Base-by-base conservation (phyloP, 2,797 vertebrate species). In the Orientallactaga sibirica region DNA sequence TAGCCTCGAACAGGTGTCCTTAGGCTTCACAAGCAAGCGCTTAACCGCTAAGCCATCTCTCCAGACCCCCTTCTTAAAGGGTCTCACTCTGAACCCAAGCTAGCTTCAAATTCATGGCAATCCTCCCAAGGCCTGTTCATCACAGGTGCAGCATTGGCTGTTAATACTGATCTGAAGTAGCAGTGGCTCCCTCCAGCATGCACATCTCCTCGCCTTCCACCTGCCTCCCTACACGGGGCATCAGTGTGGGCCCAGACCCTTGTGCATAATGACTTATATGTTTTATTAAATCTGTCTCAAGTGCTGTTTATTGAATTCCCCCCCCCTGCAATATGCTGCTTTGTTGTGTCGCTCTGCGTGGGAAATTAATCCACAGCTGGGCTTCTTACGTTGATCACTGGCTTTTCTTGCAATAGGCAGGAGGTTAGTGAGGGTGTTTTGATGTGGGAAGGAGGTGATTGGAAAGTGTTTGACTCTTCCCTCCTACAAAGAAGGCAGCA, bases 121-220 rank as follows among this genome's bases (percentile, higher is more conserved):
- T 92, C 73, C 64, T 93, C 80, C 95, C 96, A 97, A 98, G 97
- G 96, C 98, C 97, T 97, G 97, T 98, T 98, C 98, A 98, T 98
- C 98, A 98, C 95, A 97, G 97, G 97, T 97, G 96, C 96, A 91
- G 95, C 97, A 96, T 92, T 97, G 91, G 95, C 98, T 98, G 99
- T 99, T 99, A 99, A 99, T 99, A 99, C 99, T 98, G 98, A 98
- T 98, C 98, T 99, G 96, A 98, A 95, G 97, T 97, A 94, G 81
- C 92, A 92, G 85, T 94, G 41, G 85, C 95, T 95, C 98, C 98
- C 98, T 94, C 96, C 97, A 96, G 95, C 97, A 97, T 98, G 98
- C 97, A 98, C 93, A 90, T 97, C 98, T 97, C 98, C 97, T 98
- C 94, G 81, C 91, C 80, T 94, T 90, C 64, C 79, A 96, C 93